Conservation (phyloP, 2,113 vertebrate genomes). For the Nannobrachium achirus region DNA sequence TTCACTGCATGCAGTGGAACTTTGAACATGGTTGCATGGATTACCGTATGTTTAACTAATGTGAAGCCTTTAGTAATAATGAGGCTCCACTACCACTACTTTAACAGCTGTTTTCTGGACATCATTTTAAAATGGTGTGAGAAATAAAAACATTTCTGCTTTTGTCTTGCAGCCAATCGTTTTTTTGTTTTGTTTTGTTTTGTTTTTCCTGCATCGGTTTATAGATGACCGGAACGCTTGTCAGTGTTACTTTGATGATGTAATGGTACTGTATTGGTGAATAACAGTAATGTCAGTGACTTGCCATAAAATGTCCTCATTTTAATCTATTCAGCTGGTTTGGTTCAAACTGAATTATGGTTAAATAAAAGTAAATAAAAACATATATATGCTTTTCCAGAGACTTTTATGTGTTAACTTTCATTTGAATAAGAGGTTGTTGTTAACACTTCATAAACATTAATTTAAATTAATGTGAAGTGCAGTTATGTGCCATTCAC, state of each 20-base stretch:
- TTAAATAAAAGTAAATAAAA: conserved; percentile 54
- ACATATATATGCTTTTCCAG: conserved; percentile 23
- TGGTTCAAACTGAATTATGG: conserved; percentile 45
- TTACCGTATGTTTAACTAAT: no score
- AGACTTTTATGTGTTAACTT: not conserved
- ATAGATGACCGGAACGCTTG: not conserved
- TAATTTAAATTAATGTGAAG: not conserved
- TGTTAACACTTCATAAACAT: not conserved
- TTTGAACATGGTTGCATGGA: no score
- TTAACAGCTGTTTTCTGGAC: no score
- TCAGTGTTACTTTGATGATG: conserved; percentile 27
- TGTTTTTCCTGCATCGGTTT: conserved; percentile 11
- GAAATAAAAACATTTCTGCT: not conserved
- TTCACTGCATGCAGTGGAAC: no score
- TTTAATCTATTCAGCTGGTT: conserved; percentile 35
- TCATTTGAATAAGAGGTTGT: not conserved
- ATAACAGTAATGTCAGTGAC: conserved; percentile 50
- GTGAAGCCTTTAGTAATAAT: no score
- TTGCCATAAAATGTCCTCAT: conserved; percentile 27
- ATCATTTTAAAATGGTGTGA: no score
- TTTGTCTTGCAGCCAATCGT: not conserved
- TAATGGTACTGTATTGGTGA: conserved; percentile 37
- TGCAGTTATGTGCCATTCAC: not conserved
- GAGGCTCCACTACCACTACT: no score
- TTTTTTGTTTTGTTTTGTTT: conserved; percentile 4